Base-by-base conservation (phyloP, 2,888 invertebrate species). In the Parelbella ahira region DNA sequence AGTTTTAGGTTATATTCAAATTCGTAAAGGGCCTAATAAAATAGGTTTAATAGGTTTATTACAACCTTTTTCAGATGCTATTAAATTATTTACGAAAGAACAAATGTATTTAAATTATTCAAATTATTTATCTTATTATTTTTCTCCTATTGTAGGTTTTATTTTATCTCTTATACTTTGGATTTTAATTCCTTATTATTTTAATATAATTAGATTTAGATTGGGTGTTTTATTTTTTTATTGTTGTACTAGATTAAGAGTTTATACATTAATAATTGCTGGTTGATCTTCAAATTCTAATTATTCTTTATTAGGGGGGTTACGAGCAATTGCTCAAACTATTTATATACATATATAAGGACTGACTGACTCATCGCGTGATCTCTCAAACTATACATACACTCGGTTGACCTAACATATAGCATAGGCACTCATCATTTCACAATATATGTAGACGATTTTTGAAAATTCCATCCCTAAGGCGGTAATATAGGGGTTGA, bases 271-370 rank as follows among this genome's bases (percentile, higher is more conserved):
- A 34, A 89, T 93, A 70, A 58, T 91, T 54, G 77, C 90, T 4
- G 93, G 93, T 0, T 93, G 93, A 5, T 93, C 92, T 53, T 93
- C 92, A 4, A 93, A 93, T 89, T 93, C 92, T 37, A 91, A 90
- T 80, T 93, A 93, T 91, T 76, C 92, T 23, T 83, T 93, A 66
- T 88, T 93, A 62, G 93, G 93, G 0, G 88, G 90, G 0, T 77
- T 93, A 50, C 93, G 93, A 0, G 86, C 90, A 0, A 89, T 93
- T 0, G 91, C 92, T 72, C 93, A 93, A 75, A 92, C 91, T 44
- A 91, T 93, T 90, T 93, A n/a, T n/a, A n/a, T n/a, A n/a, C n/a
- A n/a, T n/a, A n/a, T n/a, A n/a, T n/a, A n/a, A n/a, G n/a, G n/a
- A n/a, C n/a, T n/a, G n/a, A n/a, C n/a, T n/a, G n/a, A n/a, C n/a